Conservation (phyloP, 2,113 vertebrate species). For the Muntiacus muntjak region DNA sequence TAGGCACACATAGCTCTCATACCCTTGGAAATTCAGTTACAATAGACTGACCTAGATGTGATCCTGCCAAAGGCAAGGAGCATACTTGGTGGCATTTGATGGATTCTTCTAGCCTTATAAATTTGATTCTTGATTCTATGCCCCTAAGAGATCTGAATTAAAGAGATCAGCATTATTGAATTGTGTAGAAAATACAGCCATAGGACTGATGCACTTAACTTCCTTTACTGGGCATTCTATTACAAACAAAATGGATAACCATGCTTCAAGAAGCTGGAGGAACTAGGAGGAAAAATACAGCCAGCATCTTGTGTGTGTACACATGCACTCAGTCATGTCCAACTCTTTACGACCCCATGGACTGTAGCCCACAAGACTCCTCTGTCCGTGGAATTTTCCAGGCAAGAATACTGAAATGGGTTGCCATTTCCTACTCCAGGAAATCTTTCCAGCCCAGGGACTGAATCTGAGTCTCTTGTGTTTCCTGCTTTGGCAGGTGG, state of each 20-base stretch:
- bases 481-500: background rate
- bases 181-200: slow-evolving; percentile 28
- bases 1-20: background rate
- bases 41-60: background rate
- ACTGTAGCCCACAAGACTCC: background rate
- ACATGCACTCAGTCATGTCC: background rate
- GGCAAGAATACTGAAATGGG: background rate
- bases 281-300: background rate
- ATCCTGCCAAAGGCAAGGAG: slow-evolving; percentile 45
- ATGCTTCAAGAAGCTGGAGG: background rate
- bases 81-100: slow-evolving; percentile 1
- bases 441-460: background rate
- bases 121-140: slow-evolving; percentile 31
- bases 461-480: background rate
- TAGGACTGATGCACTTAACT: background rate
- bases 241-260: background rate
- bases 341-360: background rate
- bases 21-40: background rate
- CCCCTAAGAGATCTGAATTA: slow-evolving; percentile 36
- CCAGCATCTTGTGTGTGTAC: background rate
- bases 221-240: slow-evolving; percentile 27
- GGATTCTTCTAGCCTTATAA: slow-evolving; percentile 39
- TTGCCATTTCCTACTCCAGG: background rate
- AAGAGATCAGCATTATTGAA: slow-evolving; percentile 35
- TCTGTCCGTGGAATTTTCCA: background rate